Evolutionary conservation across 2,797 vertebrate species (phyloP).

Genomic region (Aratinga solstitialis): DNA sequence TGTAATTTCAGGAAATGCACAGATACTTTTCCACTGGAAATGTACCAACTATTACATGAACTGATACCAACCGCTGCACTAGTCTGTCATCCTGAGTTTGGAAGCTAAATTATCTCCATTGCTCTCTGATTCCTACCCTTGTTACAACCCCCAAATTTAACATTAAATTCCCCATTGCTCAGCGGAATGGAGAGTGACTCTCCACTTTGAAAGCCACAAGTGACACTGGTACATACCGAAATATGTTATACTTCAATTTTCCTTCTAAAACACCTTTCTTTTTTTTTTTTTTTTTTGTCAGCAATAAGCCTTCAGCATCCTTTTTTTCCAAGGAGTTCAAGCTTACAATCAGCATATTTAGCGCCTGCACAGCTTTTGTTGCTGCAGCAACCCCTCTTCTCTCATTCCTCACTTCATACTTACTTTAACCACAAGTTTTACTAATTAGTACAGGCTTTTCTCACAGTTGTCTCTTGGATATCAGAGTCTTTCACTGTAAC

Average conservation of each 20-base stretch:
- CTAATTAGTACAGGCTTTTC: not conserved
- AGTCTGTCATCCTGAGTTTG: not conserved
- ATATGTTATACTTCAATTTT: not conserved
- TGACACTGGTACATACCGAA: not conserved
- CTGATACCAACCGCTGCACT: not conserved
- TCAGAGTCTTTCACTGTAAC: not conserved
- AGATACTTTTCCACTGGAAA: not conserved
- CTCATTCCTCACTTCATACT: not conserved
- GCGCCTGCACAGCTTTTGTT: conserved; percentile 2
- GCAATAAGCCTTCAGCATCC: not conserved
- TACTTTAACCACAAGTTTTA: conserved; percentile 14
- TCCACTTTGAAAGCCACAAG: not conserved
- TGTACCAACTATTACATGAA: not conserved
- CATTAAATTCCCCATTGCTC: not conserved
- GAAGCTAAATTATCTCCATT: not conserved
- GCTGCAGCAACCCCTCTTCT: conserved; percentile 5
- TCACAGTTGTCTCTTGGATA: not conserved
- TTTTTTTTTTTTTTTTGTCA: not conserved
- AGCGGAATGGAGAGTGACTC: not conserved
- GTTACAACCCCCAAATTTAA: not conserved
- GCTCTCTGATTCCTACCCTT: not conserved
- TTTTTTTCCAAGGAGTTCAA: not conserved
- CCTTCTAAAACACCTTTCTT: not conserved
- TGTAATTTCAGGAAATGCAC: not conserved
- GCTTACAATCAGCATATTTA: conserved; percentile 3